Evolutionary conservation across 2,888 invertebrate species (phyloP).

Genomic region (Drosophila stalkeri): DNA sequence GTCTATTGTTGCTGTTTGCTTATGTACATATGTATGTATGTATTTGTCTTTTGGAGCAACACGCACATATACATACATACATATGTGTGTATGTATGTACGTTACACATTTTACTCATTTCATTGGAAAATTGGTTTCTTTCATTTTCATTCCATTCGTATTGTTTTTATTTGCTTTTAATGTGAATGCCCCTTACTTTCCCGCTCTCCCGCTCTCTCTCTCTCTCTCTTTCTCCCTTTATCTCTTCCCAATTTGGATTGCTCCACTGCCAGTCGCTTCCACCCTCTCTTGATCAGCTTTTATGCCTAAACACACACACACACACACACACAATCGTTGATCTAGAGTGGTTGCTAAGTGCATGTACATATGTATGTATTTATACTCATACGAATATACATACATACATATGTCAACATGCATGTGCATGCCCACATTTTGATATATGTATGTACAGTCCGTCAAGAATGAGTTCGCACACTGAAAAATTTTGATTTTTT

Average conservation of each 20-base stretch:
- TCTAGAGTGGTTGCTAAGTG: neutral
- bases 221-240: neutral
- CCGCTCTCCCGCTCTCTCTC: neutral
- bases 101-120: neutral
- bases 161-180: constrained; percentile 1
- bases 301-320: constrained; percentile 1
- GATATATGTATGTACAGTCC: neutral
- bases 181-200: neutral
- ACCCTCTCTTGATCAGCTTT: neutral
- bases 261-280: neutral
- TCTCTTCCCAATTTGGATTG: neutral
- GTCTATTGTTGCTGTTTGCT: neutral
- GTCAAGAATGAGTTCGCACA: too few relatives aligned
- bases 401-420: neutral
- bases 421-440: too few relatives aligned
- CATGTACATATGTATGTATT: neutral
- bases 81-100: neutral
- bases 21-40: too few relatives aligned
- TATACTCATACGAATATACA: neutral
- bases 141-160: neutral
- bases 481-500: too few relatives aligned
- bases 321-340: neutral
- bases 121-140: neutral
- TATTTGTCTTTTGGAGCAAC: neutral
- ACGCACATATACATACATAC: constrained; percentile 6